Conservation (phyloP, 1,140 invertebrate genomes). For the Matsumurasca onukii region DNA sequence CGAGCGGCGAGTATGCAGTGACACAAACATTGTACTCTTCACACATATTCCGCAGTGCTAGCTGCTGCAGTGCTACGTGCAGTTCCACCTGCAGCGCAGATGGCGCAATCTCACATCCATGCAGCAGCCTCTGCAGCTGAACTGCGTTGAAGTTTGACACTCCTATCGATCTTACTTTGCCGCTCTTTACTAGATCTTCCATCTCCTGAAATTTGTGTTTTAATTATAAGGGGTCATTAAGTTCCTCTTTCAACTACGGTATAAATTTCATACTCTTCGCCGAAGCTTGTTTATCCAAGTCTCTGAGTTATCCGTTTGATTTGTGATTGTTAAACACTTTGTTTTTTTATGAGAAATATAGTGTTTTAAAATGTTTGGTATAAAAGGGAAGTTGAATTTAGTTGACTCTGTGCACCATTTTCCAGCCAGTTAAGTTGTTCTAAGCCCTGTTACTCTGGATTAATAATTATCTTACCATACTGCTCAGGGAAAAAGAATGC, state of each 20-base stretch:
- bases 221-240: background rate
- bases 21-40: conserved; percentile 48
- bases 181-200: conserved; percentile 55
- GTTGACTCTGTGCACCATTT: too few species aligned
- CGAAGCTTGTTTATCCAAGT: background rate
- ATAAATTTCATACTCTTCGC: background rate
- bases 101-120: conserved; percentile 33
- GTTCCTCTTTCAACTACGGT: conserved; percentile 20
- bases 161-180: conserved; percentile 50
- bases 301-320: background rate
- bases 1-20: conserved; percentile 56
- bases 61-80: conserved; percentile 56
- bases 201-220: conserved; percentile 50
- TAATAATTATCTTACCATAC: too few species aligned
- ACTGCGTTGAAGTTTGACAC: conserved; percentile 47
- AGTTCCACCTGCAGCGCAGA: conserved; percentile 53
- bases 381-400: too few species aligned
- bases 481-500: too few species aligned
- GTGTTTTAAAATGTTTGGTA: too few species aligned
- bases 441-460: too few species aligned
- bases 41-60: conserved; percentile 50
- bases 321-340: too few species aligned
- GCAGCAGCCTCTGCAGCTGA: conserved; percentile 43
- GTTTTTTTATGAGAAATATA: too few species aligned
- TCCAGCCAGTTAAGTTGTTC: too few species aligned